These are phyloP conservation scores for Tubulanus polymorphus DNA, from an alignment of 2,888 invertebrate genomes.

Conservation along the genomic window DNA sequence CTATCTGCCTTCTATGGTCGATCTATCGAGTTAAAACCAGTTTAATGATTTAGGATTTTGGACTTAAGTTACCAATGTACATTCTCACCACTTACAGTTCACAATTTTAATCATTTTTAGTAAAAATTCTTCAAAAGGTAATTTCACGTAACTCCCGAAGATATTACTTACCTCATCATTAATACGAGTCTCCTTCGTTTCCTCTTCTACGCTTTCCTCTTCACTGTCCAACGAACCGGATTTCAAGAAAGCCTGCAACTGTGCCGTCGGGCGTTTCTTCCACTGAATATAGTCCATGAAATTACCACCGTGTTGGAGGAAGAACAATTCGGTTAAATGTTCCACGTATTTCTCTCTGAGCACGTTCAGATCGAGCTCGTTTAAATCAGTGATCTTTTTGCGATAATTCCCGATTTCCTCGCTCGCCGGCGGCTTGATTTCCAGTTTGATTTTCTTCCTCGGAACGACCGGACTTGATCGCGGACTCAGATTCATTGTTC, in stretches of 20 bases:
- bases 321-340: conserved; percentile 71
- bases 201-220: conserved; percentile 54
- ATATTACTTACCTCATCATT: conserved; percentile 20
- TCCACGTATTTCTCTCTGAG: conserved; percentile 51
- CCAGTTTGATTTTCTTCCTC: conserved; percentile 40
- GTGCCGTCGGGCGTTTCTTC: conserved; percentile 72
- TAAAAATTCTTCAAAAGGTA: no score
- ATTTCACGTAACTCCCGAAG: background rate
- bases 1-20: no score
- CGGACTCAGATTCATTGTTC: no score
- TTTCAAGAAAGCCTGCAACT: conserved; percentile 71
- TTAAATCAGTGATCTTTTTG: conserved; percentile 36
- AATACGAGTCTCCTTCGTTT: conserved; percentile 17
- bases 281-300: conserved; percentile 83
- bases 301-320: conserved; percentile 80
- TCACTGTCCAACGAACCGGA: conserved; percentile 67
- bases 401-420: conserved; percentile 38
- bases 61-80: no score
- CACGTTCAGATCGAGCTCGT: conserved; percentile 34
- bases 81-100: no score
- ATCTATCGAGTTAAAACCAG: no score
- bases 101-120: no score
- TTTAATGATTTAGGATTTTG: no score
- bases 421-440: conserved; percentile 40
- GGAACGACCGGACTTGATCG: conserved; percentile 22